Base-by-base conservation (phyloP, 2,113 vertebrate species). In the Tilapia sparmanii region DNA sequence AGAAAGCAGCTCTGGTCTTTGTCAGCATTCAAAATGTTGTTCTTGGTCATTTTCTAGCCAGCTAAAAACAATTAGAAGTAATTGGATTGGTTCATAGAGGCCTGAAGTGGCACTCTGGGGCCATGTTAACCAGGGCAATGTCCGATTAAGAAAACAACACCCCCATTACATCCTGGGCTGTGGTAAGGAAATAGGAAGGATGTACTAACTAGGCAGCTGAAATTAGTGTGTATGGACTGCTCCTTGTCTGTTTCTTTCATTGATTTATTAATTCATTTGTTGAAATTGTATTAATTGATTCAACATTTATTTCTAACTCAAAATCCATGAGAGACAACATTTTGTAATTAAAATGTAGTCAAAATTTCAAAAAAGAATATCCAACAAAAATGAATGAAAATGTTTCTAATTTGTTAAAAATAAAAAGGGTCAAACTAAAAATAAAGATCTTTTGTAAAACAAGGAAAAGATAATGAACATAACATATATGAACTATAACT, bases 81-180 rank as follows among this genome's bases (percentile, higher is more conserved):
- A 93, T 88, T 92, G 68, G 86, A 83, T 83, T 10, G 9, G 82
- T 86, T 92, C 81, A 83, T 81, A 33, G 83, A 82, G 82, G 84
- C 89, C 81, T 90, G 38, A 90, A 91, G 86, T 87, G 82, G 80
- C 52, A 76, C 86, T 83, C 89, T 91, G 83, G 90, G 92, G 80
- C 83, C 87, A 55, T 35, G 89, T 91, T 91, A 83, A 88, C 66
- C 85, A 22, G 86, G 91, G 54, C 89, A 91, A 93, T 92, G 82
- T 93, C 80, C 16, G 89, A 95, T 95, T 94, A 93, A 91, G 85
- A 92, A 90, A 94, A 94, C 87, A 94, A 92, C 87, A 89, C 87
- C 91, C 86, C 91, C 82, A 91, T 94, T 93, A 93, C 89, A 92
- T 94, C 81, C 84, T 81, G 54, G 57, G 63, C 50, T 86, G 61